A percentile compares a stretch with the other conserved stretches of the same genome.
phyloP scores from a whole-genome alignment of 2,113 vertebrate genomes.

The Columbina picui region DNA sequence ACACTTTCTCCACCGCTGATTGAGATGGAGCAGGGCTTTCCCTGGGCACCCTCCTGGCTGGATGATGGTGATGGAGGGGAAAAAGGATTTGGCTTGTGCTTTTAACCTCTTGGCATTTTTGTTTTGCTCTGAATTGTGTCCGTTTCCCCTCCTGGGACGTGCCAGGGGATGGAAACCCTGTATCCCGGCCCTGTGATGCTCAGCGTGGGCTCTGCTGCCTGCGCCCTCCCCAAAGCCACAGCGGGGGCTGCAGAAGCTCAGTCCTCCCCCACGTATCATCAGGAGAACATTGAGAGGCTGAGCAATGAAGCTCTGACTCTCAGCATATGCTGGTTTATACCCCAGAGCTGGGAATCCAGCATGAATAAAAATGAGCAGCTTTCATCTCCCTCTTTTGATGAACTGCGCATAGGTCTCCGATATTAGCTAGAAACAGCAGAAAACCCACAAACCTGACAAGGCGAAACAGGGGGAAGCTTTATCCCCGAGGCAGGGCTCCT shows the following conservation, averaged over 20 bases:
- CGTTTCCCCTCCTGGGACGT: neutral
- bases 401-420: accelerated
- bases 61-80: neutral
- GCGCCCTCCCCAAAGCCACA: neutral
- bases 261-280: neutral
- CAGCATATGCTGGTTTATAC: accelerated
- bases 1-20: accelerated
- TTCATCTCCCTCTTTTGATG: neutral
- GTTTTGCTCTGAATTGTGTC: neutral
- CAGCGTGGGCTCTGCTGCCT: neutral
- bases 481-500: neutral
- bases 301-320: neutral
- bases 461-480: accelerated
- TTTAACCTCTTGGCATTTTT: neutral
- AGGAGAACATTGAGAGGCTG: neutral
- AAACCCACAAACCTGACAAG: neutral
- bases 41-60: neutral
- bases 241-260: accelerated
- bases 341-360: neutral
- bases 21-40: neutral
- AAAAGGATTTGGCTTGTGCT: neutral
- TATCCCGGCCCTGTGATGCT: neutral
- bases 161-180: neutral
- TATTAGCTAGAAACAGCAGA: neutral
- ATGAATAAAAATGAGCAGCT: neutral